Base-by-base conservation (phyloP, 1,140 invertebrate species). In the Monomorium pharaonis region DNA sequence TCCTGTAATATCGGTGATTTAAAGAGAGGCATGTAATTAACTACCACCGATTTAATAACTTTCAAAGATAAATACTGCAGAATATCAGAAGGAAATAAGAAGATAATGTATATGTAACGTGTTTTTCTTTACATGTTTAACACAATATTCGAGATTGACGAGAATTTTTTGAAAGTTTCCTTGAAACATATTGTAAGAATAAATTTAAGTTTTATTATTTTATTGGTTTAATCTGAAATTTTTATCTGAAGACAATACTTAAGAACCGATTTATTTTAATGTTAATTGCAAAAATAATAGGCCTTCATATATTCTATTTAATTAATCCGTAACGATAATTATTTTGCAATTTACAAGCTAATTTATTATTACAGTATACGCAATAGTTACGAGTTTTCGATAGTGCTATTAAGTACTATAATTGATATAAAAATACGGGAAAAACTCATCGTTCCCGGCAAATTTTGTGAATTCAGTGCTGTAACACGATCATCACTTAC, bases 401-500 rank as follows among this genome's bases (percentile, higher is more conserved):
- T 3, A 70, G 5, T 37, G 14, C 30, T 27, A 42, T 80, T 56
- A 70, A 72, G 24, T 6, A 18, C n/a, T 27, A 47, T 21, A 65
- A 78, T 51, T 6, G 51, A 67, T 54, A 18, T 51, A 80, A 72
- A 18, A 72, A 83, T 21, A 83, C 14, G 7, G 54, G 65, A 83
- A 44, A 74, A 83, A 83, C 67, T 58, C 33, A 27, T 83, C 4
- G 67, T 42, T 74, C n/a, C 24, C 18, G 51, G 54, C 33, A 91
- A 91, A 93, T 94, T 93, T 93, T 90, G 88, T 92, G 90, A 93
- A 92, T 89, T 92, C 91, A 86, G 51, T 74, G 70, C 47, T 85
- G 94, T 94, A 94, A 94, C 86, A 94, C 86, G 94, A 94, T 94
- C 93, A 90, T 89, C 92, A 91, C 90, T 91, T 87, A 87, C 88